Percentiles rank a stretch among this genome's conserved stretches.
These are phyloP conservation scores for Acleris holmiana DNA, from an alignment of 2,888 invertebrate species.

Conservation along the genomic window DNA sequence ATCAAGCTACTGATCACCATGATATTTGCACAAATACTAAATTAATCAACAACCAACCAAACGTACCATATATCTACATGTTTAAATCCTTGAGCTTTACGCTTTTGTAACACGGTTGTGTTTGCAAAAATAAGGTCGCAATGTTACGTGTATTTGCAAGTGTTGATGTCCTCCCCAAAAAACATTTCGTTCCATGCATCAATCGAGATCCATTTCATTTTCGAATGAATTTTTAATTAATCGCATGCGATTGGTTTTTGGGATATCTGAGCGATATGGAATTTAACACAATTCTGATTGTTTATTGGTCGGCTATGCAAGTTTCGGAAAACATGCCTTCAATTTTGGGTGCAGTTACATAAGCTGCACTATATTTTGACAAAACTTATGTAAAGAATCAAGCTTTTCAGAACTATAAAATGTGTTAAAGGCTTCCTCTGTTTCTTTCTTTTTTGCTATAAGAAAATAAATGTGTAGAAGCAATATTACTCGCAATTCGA, in stretches of 20 bases:
- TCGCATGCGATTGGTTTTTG: slow-evolving; percentile 13
- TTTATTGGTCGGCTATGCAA: slow-evolving; percentile 8
- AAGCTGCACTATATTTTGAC: too few species aligned
- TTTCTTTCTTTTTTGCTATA: too few species aligned
- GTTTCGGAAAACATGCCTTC: background rate
- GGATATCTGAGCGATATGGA: slow-evolving; percentile 5
- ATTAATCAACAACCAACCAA: background rate
- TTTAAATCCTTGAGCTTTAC: background rate
- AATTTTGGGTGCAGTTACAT: background rate
- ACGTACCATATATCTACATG: background rate
- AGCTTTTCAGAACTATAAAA: too few species aligned
- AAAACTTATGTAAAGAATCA: too few species aligned
- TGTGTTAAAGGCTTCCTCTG: too few species aligned
- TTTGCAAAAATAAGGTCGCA: background rate
- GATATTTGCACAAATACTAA: slow-evolving; percentile 5
- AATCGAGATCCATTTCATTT: slow-evolving; percentile 13
- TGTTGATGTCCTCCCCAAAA: too few species aligned
- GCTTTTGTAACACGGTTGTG: background rate
- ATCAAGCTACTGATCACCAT: background rate
- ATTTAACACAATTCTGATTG: slow-evolving; percentile 4
- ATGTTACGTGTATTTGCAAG: too few species aligned
- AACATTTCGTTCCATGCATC: background rate
- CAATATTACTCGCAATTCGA: too few species aligned
- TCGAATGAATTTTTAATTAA: slow-evolving; percentile 23
- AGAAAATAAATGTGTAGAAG: too few species aligned